Evolutionary conservation across 1,140 invertebrate species (phyloP).

Genomic region (Zaprionus inermis): DNA sequence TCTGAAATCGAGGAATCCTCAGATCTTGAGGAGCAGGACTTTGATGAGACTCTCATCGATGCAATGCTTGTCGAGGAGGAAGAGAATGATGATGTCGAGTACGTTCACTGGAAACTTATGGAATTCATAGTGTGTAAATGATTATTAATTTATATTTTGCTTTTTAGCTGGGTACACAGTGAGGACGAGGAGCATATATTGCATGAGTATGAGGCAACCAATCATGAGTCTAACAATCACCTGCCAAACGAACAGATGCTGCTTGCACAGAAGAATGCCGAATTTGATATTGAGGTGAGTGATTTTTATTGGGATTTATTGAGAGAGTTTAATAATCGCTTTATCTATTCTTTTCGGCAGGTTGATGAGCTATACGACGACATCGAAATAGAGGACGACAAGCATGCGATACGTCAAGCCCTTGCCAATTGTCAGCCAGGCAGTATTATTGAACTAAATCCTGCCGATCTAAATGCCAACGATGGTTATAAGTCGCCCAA

Average conservation of each 20-base stretch:
- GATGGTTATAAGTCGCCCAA: conserved; percentile 71
- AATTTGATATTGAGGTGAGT: conserved; percentile 82
- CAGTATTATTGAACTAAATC: conserved; percentile 76
- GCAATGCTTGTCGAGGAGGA: conserved; percentile 79
- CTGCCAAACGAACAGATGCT: conserved; percentile 54
- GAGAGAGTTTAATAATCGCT: not conserved
- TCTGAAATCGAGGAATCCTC: conserved; percentile 85
- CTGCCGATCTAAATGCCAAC: conserved; percentile 74
- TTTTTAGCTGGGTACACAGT: conserved; percentile 30
- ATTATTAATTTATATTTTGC: not conserved
- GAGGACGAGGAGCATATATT: conserved; percentile 61
- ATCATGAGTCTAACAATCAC: conserved; percentile 40
- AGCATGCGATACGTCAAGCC: conserved; percentile 84
- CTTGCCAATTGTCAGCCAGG: conserved; percentile 53
- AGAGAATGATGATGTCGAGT: conserved; percentile 61
- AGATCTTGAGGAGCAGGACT: conserved; percentile 84
- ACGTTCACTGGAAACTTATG: conserved; percentile 49
- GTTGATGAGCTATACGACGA: conserved; percentile 85
- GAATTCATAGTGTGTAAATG: not conserved
- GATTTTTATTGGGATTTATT: not conserved
- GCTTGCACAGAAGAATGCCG: conserved; percentile 51
- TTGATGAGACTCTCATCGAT: conserved; percentile 84
- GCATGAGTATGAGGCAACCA: conserved; percentile 50
- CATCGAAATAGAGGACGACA: conserved; percentile 85
- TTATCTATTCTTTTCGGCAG: conserved; percentile 30